Evolutionary conservation across 2,797 vertebrate species (phyloP), one percentile per base, ranked within the genome.

Genomic region (Cynodonichthys magdalenae): DNA sequence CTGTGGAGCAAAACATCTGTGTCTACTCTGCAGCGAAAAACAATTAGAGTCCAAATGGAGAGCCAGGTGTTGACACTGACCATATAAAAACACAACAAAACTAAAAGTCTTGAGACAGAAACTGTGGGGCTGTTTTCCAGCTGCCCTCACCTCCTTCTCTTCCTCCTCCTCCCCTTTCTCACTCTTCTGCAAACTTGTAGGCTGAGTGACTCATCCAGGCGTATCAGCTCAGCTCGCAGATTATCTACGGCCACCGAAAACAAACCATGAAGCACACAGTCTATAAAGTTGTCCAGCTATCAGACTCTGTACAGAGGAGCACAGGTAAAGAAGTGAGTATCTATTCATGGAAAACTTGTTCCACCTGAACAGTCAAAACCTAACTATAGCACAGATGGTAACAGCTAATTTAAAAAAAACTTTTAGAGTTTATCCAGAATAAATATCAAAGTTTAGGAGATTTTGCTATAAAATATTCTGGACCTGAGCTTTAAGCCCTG

Each of bases 171-270:
- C 83, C 91, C 88, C 82, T 83, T 82, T 80, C 59, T 41, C 74
- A 81, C 89, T 90, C 86, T 91, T 89, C 91, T 90, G 90, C 92
- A 93, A 94, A 94, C 91, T 92, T 92, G 83, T 89, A 92, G 90
- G 82, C 90, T 61, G 89, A 91, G 92, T 94, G 93, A 94, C 90
- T 94, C 92, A 94, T 94, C 87, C 87, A 87, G 84, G 87, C 89
- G 82, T 87, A 90, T 89, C 77, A 63, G 80, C 88, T 88, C 80
- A 75, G 83, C 88, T 71, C 77, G 18, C 85, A 84, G 74, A 86
- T 82, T 84, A 89, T 87, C 84, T 82, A 69, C 63, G 66, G 74
- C 74, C 78, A 75, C 44, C 67, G 66, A 66, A 78, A 86, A 64
- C 71, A 39, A 76, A 63, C 75, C 80, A 75, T 82, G 58, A 63